Evolutionary conservation across 2,113 vertebrate genomes (phyloP).

Genomic region (Pollachius pollachius): DNA sequence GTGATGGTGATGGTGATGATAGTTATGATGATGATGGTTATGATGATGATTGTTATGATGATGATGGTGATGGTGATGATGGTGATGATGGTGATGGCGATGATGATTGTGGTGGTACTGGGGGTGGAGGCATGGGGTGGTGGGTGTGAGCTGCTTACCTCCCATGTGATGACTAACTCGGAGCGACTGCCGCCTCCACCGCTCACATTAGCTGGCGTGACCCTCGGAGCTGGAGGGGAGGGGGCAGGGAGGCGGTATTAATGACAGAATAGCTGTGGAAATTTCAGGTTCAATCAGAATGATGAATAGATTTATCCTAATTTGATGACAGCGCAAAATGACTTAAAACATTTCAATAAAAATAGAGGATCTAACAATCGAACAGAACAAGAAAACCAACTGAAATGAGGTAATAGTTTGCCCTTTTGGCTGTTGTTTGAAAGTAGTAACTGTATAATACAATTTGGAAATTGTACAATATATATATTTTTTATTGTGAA

Average conservation of each 20-base stretch:
- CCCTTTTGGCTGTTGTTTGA: background rate
- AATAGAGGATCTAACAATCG: too few species aligned
- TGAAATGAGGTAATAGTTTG: background rate
- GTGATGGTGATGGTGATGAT: too few species aligned
- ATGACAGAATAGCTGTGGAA: conserved; percentile 42
- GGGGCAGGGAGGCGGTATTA: conserved; percentile 36
- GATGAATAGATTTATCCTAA: too few species aligned
- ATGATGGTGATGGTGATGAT: too few species aligned
- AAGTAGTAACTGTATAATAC: background rate
- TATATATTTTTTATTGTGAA: too few species aligned
- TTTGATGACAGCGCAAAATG: too few species aligned
- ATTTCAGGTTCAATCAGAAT: conserved; percentile 17
- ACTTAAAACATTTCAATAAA: too few species aligned
- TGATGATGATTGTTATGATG: too few species aligned
- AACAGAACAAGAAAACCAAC: too few species aligned
- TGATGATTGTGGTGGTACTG: conserved; percentile 7
- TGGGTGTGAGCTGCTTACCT: conserved; percentile 77
- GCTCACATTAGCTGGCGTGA: conserved; percentile 93
- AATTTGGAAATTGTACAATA: background rate
- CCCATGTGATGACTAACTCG: conserved; percentile 98
- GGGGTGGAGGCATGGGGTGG: conserved; percentile 12
- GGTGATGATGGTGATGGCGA: too few species aligned
- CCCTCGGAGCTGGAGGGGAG: conserved; percentile 83
- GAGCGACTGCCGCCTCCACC: conserved; percentile 95
- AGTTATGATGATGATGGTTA: too few species aligned